Evolutionary conservation across 2,888 invertebrate species (phyloP), one percentile per base, ranked within the genome.

Genomic region (Aphelenchoides bicaudatus): DNA sequence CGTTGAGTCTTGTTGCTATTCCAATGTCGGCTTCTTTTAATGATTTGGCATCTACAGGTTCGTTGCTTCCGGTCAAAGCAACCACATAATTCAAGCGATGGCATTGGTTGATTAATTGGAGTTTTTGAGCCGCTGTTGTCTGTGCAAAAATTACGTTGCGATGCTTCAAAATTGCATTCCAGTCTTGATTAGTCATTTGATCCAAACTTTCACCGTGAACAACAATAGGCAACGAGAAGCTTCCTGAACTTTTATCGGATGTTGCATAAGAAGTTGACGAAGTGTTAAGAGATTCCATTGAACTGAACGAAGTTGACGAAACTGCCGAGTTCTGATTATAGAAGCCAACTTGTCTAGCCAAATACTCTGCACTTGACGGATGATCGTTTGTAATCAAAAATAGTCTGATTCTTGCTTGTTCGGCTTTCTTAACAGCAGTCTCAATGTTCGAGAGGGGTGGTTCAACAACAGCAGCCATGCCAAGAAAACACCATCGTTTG

Each of bases 31-130:
- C 62, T 30, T 60, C 49, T 39, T 66, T 64, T 29, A 70, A 58
- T 6, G 65, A 59, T 1, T 60, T 56, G 8, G 65, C 65, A 51
- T 71, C 72, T 30, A 61, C 39, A 3, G 72, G 51, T 16, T 65
- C 67, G 51, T 72, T n/a, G n/a, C n/a, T 68, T 6, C 70, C 70
- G 6, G 66, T 65, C 28, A 71, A 38, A 30, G 67, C 64, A 19
- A 67, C 67, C 19, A 56, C 37, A 39, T 63, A 57, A 27, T 53
- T 58, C 5, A 30, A 19, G 38, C 21, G 25, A 52, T 71, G 67
- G 46, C 66, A 68, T 38, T 61, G 34, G 57, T 64, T 30, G 43
- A 66, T 21, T 6, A 63, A 61, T 31, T 56, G 30, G 46, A 63
- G 27, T 30, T 66, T 64, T 34, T 66, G 66, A 21, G 48, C 25